phyloP scores from a whole-genome alignment of 2,113 vertebrate species.

The Antennarius striatus region DNA sequence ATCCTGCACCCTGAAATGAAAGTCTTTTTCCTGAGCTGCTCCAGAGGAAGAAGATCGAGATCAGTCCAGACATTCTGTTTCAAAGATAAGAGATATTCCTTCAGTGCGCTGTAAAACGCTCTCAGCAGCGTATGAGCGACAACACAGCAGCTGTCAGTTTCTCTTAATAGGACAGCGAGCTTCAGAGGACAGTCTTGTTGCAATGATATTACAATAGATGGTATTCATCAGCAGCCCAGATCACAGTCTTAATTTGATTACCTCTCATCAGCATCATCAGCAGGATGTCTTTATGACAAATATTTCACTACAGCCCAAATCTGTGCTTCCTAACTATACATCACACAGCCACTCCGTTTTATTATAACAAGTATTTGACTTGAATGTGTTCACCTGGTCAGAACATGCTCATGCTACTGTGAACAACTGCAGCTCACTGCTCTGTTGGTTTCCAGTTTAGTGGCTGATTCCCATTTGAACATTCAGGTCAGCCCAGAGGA shows the following conservation, averaged over 20 bases:
- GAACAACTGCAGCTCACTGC: not conserved
- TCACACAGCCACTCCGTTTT: no score
- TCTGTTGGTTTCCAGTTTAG: constrained; percentile 1
- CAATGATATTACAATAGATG: not conserved
- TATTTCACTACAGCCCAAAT: constrained; percentile 23
- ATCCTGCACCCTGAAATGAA: not conserved
- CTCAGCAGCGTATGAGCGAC: not conserved
- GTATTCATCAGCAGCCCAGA: not conserved
- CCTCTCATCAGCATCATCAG: constrained; percentile 13
- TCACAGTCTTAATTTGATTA: not conserved
- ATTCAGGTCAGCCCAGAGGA: constrained; percentile 11
- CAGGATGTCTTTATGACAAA: constrained; percentile 27
- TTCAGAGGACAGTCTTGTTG: not conserved
- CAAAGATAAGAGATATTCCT: not conserved
- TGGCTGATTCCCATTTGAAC: constrained; percentile 10
- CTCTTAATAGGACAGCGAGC: not conserved
- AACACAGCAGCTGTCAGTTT: not conserved
- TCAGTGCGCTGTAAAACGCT: not conserved
- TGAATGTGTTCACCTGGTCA: no score
- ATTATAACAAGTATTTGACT: no score
- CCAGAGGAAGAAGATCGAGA: not conserved
- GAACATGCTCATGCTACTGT: not conserved
- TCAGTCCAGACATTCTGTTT: not conserved
- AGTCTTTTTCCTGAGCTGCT: not conserved
- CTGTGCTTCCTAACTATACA: no score